A percentile compares a stretch with the other conserved stretches of the same genome.
phyloP scores from a whole-genome alignment of 2,113 vertebrate genomes.

The Phalacrocorax aristotelis region DNA sequence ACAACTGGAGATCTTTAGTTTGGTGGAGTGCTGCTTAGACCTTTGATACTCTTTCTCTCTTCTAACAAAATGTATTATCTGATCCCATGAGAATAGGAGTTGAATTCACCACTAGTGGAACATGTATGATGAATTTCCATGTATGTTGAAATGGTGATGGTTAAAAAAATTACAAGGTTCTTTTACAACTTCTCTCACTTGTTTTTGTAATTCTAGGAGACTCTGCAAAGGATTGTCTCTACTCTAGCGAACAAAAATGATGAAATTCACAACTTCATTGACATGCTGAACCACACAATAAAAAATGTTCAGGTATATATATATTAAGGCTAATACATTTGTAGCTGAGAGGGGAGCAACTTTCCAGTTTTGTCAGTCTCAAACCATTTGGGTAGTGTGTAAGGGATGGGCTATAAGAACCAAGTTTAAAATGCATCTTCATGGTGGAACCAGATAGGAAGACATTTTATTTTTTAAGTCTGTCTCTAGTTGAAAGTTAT shows the following conservation, averaged over 20 bases:
- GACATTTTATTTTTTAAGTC: not conserved
- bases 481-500: not conserved
- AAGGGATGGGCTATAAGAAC: not conserved
- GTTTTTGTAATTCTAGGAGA: constrained; percentile 81
- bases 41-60: not conserved
- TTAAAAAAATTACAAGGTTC: not conserved
- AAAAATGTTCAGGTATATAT: constrained; percentile 84
- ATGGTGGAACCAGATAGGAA: not conserved
- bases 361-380: not conserved
- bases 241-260: constrained; percentile 91
- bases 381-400: not conserved
- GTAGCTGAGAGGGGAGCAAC: not conserved
- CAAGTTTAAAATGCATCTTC: not conserved
- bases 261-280: constrained; percentile 91
- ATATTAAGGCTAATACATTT: not conserved
- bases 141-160: not conserved
- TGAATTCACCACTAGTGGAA: not conserved
- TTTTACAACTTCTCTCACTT: not conserved
- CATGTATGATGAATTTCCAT: not conserved
- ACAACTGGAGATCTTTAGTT: not conserved
- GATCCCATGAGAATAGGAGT: not conserved
- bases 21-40: not conserved
- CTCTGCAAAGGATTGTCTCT: constrained; percentile 88
- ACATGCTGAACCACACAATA: constrained; percentile 81
- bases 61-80: not conserved